A percentile compares a stretch with the other conserved stretches of the same genome.
These are phyloP conservation scores for Oophaga sylvatica DNA, from an alignment of 2,797 vertebrate species.

Conservation along the genomic window DNA sequence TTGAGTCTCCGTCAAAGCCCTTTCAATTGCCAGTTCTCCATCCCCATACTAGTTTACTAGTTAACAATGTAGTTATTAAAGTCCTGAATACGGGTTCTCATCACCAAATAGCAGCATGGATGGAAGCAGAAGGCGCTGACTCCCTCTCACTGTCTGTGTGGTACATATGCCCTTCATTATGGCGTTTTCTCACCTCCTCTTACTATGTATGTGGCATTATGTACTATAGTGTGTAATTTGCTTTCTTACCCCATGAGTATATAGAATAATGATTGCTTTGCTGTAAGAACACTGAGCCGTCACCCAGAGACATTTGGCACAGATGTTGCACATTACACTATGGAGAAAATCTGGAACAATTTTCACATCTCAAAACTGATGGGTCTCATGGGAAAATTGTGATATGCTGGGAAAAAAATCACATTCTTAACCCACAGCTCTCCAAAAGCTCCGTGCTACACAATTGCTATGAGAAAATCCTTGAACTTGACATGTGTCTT, in stretches of 20 bases:
- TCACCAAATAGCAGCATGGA: too few species aligned
- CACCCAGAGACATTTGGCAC: constrained; percentile 14
- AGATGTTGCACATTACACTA: constrained; percentile 41
- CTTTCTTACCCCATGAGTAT: background rate
- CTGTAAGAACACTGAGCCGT: background rate
- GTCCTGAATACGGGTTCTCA: too few species aligned
- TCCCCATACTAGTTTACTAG: too few species aligned
- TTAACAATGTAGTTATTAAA: too few species aligned
- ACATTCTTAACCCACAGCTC: constrained; percentile 32
- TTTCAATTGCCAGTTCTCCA: too few species aligned
- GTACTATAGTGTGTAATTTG: background rate
- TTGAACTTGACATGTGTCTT: background rate
- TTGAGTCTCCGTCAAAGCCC: background rate
- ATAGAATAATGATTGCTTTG: background rate
- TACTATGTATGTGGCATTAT: background rate
- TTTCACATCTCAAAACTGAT: constrained; percentile 5
- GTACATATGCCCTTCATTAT: background rate
- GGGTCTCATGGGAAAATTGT: constrained; percentile 15
- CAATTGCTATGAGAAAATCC: constrained; percentile 7
- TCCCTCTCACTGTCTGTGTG: too few species aligned
- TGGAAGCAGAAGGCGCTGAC: too few species aligned
- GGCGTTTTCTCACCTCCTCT: background rate
- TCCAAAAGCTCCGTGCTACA: background rate
- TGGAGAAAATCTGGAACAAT: constrained; percentile 33
- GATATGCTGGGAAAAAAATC: constrained; percentile 40